Conservation (phyloP, 2,797 vertebrate species). For the Chrosomus eos region DNA sequence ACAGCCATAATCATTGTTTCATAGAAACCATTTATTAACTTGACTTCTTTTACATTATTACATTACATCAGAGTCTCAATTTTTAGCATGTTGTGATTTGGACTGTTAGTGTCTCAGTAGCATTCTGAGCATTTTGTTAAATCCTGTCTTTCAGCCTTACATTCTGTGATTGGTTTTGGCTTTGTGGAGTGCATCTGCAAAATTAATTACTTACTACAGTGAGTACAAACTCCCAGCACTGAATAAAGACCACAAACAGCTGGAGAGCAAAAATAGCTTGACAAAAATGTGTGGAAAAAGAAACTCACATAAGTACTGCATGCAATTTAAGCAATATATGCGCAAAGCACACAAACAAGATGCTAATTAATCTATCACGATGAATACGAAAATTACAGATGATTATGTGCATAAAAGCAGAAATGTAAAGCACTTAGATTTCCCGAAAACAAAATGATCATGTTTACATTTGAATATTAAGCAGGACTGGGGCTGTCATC, state of each 20-base stretch:
- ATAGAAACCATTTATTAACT: background rate
- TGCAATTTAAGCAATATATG: background rate
- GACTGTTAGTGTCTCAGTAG: background rate
- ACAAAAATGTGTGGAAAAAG: background rate
- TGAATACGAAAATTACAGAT: slow-evolving; percentile 19
- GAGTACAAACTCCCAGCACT: background rate
- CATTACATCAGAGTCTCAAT: background rate
- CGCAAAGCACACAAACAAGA: background rate
- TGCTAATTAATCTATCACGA: slow-evolving; percentile 27
- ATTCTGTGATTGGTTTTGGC: background rate
- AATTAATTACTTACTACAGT: background rate
- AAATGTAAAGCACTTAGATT: slow-evolving; percentile 31
- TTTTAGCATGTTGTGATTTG: slow-evolving; percentile 2
- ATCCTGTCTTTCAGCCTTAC: background rate
- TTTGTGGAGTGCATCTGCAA: background rate
- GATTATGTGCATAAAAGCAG: slow-evolving; percentile 33
- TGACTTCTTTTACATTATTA: background rate
- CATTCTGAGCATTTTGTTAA: background rate
- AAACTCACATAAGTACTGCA: background rate
- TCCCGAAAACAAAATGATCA: slow-evolving; percentile 31
- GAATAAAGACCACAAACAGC: background rate
- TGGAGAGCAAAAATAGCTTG: background rate
- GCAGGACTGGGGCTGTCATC: slow-evolving; percentile 33
- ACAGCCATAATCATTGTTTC: background rate
- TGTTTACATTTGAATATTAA: slow-evolving; percentile 49